phyloP scores from a whole-genome alignment of 2,797 vertebrate genomes.

The Coregonus ussuriensis region DNA sequence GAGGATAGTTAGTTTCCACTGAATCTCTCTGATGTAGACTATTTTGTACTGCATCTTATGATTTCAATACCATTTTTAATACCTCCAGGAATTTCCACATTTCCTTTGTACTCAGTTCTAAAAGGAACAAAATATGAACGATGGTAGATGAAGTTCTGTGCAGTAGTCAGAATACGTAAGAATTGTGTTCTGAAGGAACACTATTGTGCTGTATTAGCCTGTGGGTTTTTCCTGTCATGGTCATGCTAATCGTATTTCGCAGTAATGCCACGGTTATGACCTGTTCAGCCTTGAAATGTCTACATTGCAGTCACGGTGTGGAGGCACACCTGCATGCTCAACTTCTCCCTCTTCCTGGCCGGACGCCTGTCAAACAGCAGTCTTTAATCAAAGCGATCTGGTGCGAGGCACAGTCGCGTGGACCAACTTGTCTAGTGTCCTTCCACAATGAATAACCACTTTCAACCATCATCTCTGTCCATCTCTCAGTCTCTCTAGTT shows the following conservation, averaged over 20 bases:
- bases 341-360: not conserved
- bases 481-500: slow-evolving; percentile 55
- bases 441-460: slow-evolving; percentile 72
- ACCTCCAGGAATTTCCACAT: not conserved
- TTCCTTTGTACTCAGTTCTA: not conserved
- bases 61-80: not conserved
- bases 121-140: not conserved
- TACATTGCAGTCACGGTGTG: slow-evolving; percentile 24
- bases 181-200: not conserved
- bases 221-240: not conserved
- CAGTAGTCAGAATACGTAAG: not conserved
- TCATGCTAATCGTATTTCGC: slow-evolving; percentile 26
- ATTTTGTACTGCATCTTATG: slow-evolving; percentile 1
- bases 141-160: not conserved
- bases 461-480: slow-evolving; percentile 73
- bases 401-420: slow-evolving; percentile 43
- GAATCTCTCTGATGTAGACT: not conserved
- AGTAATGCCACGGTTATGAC: slow-evolving; percentile 26
- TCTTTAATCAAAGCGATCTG: slow-evolving; percentile 68
- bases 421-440: slow-evolving; percentile 65
- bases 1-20: not conserved
- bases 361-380: slow-evolving; percentile 55
- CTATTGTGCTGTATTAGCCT: not conserved
- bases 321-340: slow-evolving; percentile 1
- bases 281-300: slow-evolving; percentile 3